Evolutionary conservation across 1,140 invertebrate genomes (phyloP).

Genomic region (Cotesia glomerata): DNA sequence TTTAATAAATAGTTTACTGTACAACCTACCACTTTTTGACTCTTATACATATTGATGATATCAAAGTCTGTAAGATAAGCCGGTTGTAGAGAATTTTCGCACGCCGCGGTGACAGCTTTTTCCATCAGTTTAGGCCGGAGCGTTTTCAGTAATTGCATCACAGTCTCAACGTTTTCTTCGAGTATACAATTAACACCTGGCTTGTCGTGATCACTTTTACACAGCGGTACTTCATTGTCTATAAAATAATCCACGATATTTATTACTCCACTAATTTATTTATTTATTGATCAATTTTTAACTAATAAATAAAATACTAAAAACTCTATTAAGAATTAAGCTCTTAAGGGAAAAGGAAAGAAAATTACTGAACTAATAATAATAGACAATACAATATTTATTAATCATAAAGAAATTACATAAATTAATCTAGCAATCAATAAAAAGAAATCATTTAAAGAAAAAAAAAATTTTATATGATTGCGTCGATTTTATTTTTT

Average conservation of each 20-base stretch:
- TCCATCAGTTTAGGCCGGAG: conserved; percentile 67
- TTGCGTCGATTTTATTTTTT: not conserved
- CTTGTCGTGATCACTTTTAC: conserved; percentile 57
- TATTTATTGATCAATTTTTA: not conserved
- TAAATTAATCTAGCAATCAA: conserved; percentile 9
- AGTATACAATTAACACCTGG: conserved; percentile 68
- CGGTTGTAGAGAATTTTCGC: conserved; percentile 61
- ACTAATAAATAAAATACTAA: conserved; percentile 34
- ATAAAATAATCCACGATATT: conserved; percentile 37
- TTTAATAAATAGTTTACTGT: no score
- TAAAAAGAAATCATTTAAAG: not conserved
- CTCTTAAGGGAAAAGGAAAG: conserved; percentile 24
- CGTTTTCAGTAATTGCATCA: conserved; percentile 67
- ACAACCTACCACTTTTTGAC: conserved; percentile 48
- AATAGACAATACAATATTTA: conserved; percentile 25
- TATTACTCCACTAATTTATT: not conserved
- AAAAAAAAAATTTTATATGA: not conserved
- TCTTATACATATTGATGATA: conserved; percentile 55
- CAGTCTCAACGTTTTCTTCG: conserved; percentile 65
- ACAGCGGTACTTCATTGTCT: conserved; percentile 68
- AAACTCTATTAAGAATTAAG: conserved; percentile 9
- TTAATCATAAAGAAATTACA: conserved; percentile 28
- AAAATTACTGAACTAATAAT: conserved; percentile 25
- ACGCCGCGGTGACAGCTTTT: conserved; percentile 66
- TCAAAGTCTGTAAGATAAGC: conserved; percentile 67